phyloP scores from a whole-genome alignment of 2,113 vertebrate genomes.

The Carollia perspicillata region DNA sequence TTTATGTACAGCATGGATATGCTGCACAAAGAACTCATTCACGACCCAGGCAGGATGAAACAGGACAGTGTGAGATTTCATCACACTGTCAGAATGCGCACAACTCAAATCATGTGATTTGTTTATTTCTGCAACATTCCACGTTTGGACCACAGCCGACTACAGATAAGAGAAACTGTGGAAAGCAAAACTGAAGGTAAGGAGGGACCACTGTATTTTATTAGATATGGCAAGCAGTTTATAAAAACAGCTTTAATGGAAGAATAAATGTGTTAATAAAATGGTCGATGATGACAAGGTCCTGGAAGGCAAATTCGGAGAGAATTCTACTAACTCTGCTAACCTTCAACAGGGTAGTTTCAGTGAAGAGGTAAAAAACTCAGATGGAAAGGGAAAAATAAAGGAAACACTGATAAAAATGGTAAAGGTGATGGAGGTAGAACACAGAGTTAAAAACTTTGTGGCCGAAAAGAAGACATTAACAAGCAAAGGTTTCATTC shows the following conservation, averaged over 20 bases:
- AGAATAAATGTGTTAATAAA: neutral
- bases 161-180: neutral
- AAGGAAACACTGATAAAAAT: neutral
- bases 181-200: neutral
- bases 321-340: neutral
- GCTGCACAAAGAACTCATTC: neutral
- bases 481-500: neutral
- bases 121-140: neutral
- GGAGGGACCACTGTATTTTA: neutral
- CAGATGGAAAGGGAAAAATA: neutral
- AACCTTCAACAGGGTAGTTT: neutral
- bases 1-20: neutral
- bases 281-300: neutral
- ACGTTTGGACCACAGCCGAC: neutral
- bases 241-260: conserved; percentile 32
- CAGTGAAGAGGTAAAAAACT: neutral
- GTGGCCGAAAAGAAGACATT: neutral
- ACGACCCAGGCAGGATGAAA: neutral
- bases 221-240: neutral
- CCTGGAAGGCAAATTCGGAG: neutral
- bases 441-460: neutral
- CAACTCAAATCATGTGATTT: neutral
- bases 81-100: too few species aligned
- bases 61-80: neutral
- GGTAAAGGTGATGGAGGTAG: neutral